Conservation (phyloP, 2,888 invertebrate genomes). For the Tromatobia lineatoria region DNA sequence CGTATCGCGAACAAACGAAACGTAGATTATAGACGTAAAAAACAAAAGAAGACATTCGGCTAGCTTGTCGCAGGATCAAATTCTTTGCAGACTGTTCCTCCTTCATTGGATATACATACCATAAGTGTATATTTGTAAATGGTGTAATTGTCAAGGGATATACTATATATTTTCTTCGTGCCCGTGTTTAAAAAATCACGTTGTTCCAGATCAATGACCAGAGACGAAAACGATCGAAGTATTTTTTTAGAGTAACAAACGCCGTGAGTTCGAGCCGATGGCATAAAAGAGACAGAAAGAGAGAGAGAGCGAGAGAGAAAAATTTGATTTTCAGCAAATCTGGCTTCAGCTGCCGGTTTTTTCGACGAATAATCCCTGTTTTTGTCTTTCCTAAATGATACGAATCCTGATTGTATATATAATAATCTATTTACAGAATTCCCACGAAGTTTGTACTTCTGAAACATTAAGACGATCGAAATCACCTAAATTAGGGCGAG, state of each 20-base stretch:
- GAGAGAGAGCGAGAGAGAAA: slow-evolving; percentile 2
- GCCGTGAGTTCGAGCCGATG: slow-evolving; percentile 14
- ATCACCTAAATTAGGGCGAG: background rate
- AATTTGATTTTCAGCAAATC: slow-evolving; percentile 23
- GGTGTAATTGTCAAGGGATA: slow-evolving; percentile 65
- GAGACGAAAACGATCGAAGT: slow-evolving; percentile 46
- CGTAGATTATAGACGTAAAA: slow-evolving; percentile 15
- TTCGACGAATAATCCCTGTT: background rate
- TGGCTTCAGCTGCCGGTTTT: background rate
- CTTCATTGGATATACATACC: slow-evolving; percentile 60
- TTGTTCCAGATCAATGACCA: slow-evolving; percentile 21
- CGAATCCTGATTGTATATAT: slow-evolving; percentile 55
- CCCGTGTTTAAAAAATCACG: slow-evolving; percentile 23
- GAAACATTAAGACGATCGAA: slow-evolving; percentile 5
- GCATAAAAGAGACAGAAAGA: background rate
- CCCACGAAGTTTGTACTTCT: slow-evolving; percentile 64
- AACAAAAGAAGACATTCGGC: slow-evolving; percentile 21
- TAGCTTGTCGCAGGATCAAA: slow-evolving; percentile 60
- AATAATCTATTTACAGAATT: slow-evolving; percentile 50
- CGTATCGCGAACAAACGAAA: slow-evolving; percentile 40
- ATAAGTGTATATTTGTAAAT: slow-evolving; percentile 70
- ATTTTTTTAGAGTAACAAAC: slow-evolving; percentile 53
- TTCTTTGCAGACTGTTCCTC: slow-evolving; percentile 61
- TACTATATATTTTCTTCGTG: slow-evolving; percentile 62
- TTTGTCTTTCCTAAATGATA: slow-evolving; percentile 29